Evolutionary conservation across 1,140 invertebrate species (phyloP), one percentile per base, ranked within the genome.

Genomic region (Papilio dardanus): DNA sequence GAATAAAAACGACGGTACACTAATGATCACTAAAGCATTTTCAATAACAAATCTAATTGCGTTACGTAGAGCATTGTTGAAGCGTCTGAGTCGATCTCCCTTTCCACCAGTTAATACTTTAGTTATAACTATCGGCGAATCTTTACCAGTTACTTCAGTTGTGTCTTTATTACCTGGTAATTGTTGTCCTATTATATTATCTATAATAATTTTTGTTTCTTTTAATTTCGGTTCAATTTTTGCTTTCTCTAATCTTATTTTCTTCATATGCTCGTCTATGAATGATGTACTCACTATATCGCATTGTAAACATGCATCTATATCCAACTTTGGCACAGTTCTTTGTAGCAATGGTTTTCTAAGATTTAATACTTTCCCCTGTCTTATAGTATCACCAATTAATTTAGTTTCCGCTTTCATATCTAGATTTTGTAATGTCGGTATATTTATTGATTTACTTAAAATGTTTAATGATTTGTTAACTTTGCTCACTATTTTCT

Each of bases 1-100:
- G n/a, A 87, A 76, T 58, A 87, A 81, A 76, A 91, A 89, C 12
- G 83, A 75, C 0, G 89, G 88, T 0, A 88, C 89, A 83, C 86
- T 86, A 4, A 80, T 78, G 14, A 91, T 73, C 6, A 92, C 78
- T 58, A 89, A 74, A 28, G 81, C 54, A 68, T 92, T 92, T 74
- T 87, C 85, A 71, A 77, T 82, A 0, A 90, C 1, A 78, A 90
- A 88, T 14, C 33, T 71, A 7, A 85, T n/a, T 3, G 84, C 69
- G 24, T 54, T 71, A 21, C 28, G 6, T 3, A 84, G 77, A 14
- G 81, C 7, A 19, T 30, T 50, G 68, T 80, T 83, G 0, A 77
- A 16, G n/a, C 33, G 54, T 21, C 76, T 30, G 14, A 75, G 71
- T 37, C 7, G 12, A 6, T 62, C 69, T 74, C 16, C 21, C 0